These are phyloP conservation scores for Brachyalestes nurse DNA, from an alignment of 2,797 vertebrate species.

Conservation along the genomic window DNA sequence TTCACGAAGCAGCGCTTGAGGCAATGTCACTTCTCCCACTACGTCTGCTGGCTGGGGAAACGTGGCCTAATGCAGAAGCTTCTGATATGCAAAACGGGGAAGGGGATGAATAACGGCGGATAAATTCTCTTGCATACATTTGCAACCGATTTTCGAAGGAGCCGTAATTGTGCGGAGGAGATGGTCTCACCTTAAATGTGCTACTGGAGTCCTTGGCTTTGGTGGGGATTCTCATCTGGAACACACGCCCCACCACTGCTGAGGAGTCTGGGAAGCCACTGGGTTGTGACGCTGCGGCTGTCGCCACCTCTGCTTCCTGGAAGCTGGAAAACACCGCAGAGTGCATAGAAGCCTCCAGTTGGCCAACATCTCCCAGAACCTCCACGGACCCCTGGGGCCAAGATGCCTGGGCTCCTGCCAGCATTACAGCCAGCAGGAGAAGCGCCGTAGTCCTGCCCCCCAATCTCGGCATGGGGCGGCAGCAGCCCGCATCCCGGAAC, in stretches of 20 bases:
- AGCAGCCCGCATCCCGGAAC: constrained; percentile 38
- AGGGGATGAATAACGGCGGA: constrained; percentile 26
- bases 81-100: constrained; percentile 35
- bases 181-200: constrained; percentile 85
- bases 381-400: constrained; percentile 80
- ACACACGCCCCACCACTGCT: constrained; percentile 87
- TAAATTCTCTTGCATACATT: constrained; percentile 39
- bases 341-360: constrained; percentile 95
- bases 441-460: constrained; percentile 84
- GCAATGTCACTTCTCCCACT: constrained; percentile 53
- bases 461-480: constrained; percentile 58
- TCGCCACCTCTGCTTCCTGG: constrained; percentile 69
- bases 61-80: constrained; percentile 11
- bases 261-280: constrained; percentile 88
- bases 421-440: constrained; percentile 74
- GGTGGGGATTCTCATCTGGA: constrained; percentile 86
- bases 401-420: constrained; percentile 70
- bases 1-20: constrained; percentile 49
- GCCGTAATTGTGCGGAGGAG: constrained; percentile 27
- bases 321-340: constrained; percentile 84
- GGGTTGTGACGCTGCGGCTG: constrained; percentile 66
- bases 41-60: constrained; percentile 32
- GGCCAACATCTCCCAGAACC: constrained; percentile 79
- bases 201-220: constrained; percentile 81
- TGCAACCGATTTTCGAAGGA: constrained; percentile 21